Conservation (phyloP, 2,888 invertebrate species). For the Pyralis farinalis region DNA sequence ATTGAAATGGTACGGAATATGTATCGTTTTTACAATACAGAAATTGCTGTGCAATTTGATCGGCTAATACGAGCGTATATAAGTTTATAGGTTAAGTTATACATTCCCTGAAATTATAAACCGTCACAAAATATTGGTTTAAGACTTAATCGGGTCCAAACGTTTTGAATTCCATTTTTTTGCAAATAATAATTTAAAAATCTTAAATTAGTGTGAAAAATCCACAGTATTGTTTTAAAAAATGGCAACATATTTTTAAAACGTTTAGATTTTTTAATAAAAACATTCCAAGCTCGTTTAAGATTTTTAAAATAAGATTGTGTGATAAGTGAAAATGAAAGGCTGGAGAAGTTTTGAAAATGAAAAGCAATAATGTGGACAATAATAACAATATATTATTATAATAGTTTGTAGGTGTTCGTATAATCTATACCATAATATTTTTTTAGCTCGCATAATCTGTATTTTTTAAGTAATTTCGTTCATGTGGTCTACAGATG, state of each 20-base stretch:
- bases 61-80: not conserved
- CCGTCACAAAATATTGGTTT: slow-evolving; percentile 8
- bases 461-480: not conserved
- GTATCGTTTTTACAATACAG: no score
- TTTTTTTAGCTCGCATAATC: not conserved
- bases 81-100: slow-evolving; percentile 2
- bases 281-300: no score
- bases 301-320: no score
- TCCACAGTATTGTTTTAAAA: no score
- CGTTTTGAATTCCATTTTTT: slow-evolving; percentile 1
- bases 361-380: not conserved
- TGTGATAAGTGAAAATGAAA: not conserved
- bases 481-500: not conserved
- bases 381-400: not conserved
- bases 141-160: slow-evolving; percentile 1
- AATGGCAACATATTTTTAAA: not conserved
- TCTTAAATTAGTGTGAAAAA: no score
- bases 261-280: not conserved
- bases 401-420: not conserved
- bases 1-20: no score
- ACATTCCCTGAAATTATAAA: slow-evolving; percentile 4
- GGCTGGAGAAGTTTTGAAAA: not conserved
- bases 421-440: not conserved
- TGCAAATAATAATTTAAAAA: not conserved
- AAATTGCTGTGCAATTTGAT: no score